Evolutionary conservation across 2,797 vertebrate species (phyloP).

Genomic region (Lepus oiostolus): DNA sequence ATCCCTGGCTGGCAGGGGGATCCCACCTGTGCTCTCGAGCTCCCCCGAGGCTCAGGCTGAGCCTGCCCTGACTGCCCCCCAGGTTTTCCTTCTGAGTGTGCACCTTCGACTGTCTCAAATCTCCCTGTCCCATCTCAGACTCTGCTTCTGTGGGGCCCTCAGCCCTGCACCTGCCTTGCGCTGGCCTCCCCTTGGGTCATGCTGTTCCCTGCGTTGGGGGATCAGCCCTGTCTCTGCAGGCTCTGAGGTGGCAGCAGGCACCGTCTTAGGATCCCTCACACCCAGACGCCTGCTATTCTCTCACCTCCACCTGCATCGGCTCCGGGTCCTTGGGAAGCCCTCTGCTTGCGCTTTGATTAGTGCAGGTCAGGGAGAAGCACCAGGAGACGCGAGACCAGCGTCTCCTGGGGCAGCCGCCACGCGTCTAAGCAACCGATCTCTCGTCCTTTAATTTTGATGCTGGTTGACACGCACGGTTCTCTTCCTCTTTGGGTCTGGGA

Average conservation of each 20-base stretch:
- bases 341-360: constrained; percentile 56
- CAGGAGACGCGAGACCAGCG: constrained; percentile 15
- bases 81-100: neutral
- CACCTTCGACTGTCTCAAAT: no score
- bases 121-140: no score
- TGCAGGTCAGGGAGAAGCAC: constrained; percentile 57
- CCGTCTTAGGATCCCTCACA: neutral
- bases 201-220: rapidly evolving
- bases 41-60: neutral
- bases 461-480: constrained; percentile 53
- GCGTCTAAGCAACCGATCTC: constrained; percentile 65
- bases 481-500: constrained; percentile 73
- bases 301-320: neutral
- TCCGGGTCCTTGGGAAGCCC: neutral
- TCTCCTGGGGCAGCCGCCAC: constrained; percentile 56
- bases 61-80: neutral
- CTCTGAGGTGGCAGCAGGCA: neutral
- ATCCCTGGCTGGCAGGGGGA: neutral
- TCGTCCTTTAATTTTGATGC: constrained; percentile 67
- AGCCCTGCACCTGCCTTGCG: rapidly evolving
- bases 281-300: neutral
- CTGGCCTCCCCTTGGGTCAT: rapidly evolving
- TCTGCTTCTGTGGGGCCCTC: neutral
- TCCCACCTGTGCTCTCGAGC: neutral
- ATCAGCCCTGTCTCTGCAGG: neutral